A percentile compares a stretch with the other conserved stretches of the same genome.
These are phyloP conservation scores for Triplophysa siluroides DNA, from an alignment of 2,113 vertebrate species.

Conservation along the genomic window DNA sequence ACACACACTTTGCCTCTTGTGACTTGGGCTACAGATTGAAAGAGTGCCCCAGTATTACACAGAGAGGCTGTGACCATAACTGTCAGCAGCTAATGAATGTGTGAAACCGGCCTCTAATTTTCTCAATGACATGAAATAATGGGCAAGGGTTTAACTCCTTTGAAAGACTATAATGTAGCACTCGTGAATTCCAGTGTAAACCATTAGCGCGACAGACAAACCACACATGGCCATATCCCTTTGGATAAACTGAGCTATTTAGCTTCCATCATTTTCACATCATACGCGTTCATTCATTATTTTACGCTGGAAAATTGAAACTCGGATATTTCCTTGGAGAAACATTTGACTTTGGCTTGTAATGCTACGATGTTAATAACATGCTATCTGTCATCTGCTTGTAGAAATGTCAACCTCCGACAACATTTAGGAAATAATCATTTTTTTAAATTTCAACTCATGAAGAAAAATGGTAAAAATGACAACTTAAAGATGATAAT, in stretches of 20 bases:
- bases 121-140: conserved; percentile 50
- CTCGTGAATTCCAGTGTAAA: conserved; percentile 46
- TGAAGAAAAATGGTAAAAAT: too few relatives aligned
- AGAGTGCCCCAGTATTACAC: conserved; percentile 23
- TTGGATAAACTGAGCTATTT: conserved; percentile 31
- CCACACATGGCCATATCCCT: conserved; percentile 34
- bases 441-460: too few relatives aligned
- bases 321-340: neutral
- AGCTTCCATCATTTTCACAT: conserved; percentile 26
- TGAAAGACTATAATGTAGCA: conserved; percentile 42
- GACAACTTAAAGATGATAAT: too few relatives aligned
- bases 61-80: conserved; percentile 41
- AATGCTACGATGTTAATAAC: neutral
- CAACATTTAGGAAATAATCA: too few relatives aligned
- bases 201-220: conserved; percentile 36
- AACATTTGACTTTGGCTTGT: neutral
- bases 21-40: conserved; percentile 20
- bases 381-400: neutral
- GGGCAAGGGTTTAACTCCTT: conserved; percentile 37
- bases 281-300: conserved; percentile 1
- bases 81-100: conserved; percentile 49
- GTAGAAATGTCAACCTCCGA: too few relatives aligned
- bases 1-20: conserved; percentile 4
- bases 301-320: neutral
- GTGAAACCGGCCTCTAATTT: conserved; percentile 48